Percentiles rank a stretch among this genome's conserved stretches.
These are phyloP conservation scores for Zosterops hypoxanthus DNA, from an alignment of 2,113 vertebrate genomes.

Conservation along the genomic window DNA sequence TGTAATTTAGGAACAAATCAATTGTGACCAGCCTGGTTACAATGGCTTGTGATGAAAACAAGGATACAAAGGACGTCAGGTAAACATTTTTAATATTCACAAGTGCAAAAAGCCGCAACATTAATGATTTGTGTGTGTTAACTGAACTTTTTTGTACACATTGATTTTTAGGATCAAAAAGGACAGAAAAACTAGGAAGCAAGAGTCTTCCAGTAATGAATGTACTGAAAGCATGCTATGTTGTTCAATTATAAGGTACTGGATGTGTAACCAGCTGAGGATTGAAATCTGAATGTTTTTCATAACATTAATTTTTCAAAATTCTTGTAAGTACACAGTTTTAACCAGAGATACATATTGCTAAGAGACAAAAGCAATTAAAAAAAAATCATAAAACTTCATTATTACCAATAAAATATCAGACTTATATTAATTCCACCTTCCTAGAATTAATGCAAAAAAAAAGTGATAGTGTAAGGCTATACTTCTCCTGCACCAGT, in stretches of 20 bases:
- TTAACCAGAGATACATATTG: background rate
- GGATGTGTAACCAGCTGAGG: background rate
- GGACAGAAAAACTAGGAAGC: conserved; percentile 8
- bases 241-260: background rate
- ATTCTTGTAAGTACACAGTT: background rate
- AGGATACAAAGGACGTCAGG: conserved; percentile 52
- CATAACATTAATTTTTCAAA: background rate
- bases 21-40: background rate
- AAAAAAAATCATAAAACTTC: background rate
- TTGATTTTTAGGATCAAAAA: conserved; percentile 1
- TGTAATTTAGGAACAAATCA: conserved; percentile 30
- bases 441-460: background rate
- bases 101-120: background rate
- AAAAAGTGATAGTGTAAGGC: background rate
- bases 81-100: background rate
- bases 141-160: background rate
- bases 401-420: background rate
- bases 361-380: background rate
- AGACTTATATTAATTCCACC: background rate
- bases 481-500: background rate
- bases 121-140: background rate
- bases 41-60: conserved; percentile 7
- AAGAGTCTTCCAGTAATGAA: conserved; percentile 49
- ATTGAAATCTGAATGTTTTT: background rate
- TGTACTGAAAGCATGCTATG: background rate